Conservation (phyloP, 2,113 vertebrate species). For the Stigmatopora argus region DNA sequence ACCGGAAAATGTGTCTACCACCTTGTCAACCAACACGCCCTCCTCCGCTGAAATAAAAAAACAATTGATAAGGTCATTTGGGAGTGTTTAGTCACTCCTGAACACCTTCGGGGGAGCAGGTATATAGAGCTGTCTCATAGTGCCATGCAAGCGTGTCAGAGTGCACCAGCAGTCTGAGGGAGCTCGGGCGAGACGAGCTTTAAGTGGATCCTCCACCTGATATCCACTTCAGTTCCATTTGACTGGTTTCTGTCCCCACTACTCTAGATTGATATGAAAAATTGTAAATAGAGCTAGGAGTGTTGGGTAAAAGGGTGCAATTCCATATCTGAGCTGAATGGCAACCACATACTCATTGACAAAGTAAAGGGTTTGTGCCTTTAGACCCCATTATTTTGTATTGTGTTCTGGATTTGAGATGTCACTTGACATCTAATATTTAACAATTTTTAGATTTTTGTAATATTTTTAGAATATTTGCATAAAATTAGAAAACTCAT, state of each 20-base stretch:
- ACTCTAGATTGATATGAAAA: slow-evolving; percentile 49
- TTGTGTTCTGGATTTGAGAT: neutral
- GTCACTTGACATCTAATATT: neutral
- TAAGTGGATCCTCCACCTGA: slow-evolving; percentile 72
- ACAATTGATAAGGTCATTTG: slow-evolving; percentile 64
- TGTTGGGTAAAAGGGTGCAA: slow-evolving; percentile 30
- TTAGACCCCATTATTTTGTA: neutral
- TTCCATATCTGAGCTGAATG: slow-evolving; percentile 44
- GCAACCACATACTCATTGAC: slow-evolving; percentile 19
- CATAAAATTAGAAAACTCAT: too few relatives aligned
- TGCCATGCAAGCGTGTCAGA: slow-evolving; percentile 56
- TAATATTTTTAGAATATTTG: too few relatives aligned
- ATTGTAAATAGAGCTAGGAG: slow-evolving; percentile 1
- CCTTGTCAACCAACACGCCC: slow-evolving; percentile 15
- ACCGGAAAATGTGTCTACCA: slow-evolving; percentile 30
- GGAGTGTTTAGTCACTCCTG: slow-evolving; percentile 63
- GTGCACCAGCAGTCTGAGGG: slow-evolving; percentile 63
- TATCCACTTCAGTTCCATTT: slow-evolving; percentile 69
- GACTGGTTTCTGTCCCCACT: slow-evolving; percentile 63
- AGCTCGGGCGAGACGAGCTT: slow-evolving; percentile 65
- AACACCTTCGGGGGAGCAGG: slow-evolving; percentile 47
- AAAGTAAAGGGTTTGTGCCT: neutral
- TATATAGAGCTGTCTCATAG: slow-evolving; percentile 67
- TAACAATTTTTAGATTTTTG: too few relatives aligned
- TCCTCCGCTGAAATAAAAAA: slow-evolving; percentile 51